Base-by-base conservation (phyloP, 2,797 vertebrate genomes). In the Heliangelus exortis region DNA sequence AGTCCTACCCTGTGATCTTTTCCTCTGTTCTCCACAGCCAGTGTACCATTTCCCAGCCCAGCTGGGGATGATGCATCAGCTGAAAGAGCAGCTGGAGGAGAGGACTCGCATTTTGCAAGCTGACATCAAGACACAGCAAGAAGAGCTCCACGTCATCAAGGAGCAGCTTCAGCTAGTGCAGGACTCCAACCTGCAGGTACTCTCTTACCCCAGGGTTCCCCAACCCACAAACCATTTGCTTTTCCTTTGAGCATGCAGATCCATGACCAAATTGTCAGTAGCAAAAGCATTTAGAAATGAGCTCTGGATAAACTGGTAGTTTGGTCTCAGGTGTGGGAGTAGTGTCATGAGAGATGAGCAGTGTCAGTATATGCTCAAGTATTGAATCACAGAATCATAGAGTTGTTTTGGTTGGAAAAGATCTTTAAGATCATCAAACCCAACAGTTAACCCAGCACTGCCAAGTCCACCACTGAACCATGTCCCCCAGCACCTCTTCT, bases 41-140 rank as follows among this genome's bases (percentile, higher is more conserved):
- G 92, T 97, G 94, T 98, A 98, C 96, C 98, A 97, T 94, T 97
- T 98, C 91, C 98, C 98, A 5, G 96, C 97, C 50, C 98, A 98
- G 91, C 86, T 98, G 78, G 98, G 98, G 23, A 98, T 99, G 84
- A 98, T 99, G 98, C 98, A 98, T 94, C 98, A 98, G 93, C 97
- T 99, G 84, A 99, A 98, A 85, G 97, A 98, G 91, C 98, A 99
- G 93, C 98, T 99, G 97, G 98, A 98, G 91, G 98, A 99, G 84
- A 97, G 98, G 92, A 99, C 98, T 2, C 98, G 98, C n/a, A 97
- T 98, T 54, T 97, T 99, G 91, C 98, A 99, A 90, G 97, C 98
- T 14, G 98, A 98, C 97, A 98, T 99, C 77, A 98, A 98, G 97
- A 98, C 97, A 0, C 98, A 99, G 92, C 98, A 98, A 79, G 98